These are phyloP conservation scores for Machaerirhynchus nigripectus DNA, from an alignment of 2,113 vertebrate species.

Conservation along the genomic window DNA sequence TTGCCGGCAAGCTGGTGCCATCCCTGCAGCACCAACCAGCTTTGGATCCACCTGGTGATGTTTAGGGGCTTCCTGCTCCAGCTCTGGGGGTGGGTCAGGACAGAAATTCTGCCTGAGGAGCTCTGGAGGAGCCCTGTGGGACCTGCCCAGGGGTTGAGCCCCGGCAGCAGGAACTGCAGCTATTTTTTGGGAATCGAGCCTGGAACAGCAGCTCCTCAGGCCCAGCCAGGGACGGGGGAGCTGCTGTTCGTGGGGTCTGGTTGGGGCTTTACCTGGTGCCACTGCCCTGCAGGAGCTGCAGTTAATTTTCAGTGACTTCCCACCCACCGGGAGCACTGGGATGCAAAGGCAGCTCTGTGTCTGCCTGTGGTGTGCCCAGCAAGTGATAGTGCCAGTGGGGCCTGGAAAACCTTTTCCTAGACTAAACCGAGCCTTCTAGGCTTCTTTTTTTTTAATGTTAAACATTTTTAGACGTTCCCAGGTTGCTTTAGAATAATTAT, in stretches of 20 bases:
- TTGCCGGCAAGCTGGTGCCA: background rate
- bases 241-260: background rate
- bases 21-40: background rate
- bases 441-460: background rate
- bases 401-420: background rate
- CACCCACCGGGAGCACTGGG: background rate
- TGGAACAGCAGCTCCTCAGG: background rate
- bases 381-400: background rate
- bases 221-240: background rate
- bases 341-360: background rate
- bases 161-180: background rate
- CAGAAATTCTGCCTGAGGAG: background rate
- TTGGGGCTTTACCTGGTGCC: background rate
- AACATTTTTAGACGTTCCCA: background rate
- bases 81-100: background rate
- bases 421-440: rapidly evolving
- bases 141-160: background rate
- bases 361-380: background rate
- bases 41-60: background rate
- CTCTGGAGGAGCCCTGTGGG: rapidly evolving
- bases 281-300: background rate
- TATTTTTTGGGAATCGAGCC: background rate
- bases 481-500: background rate
- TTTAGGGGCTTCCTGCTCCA: background rate
- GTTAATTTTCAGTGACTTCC: background rate